Evolutionary conservation across 2,888 invertebrate species (phyloP), one percentile per base, ranked within the genome.

Genomic region (Timema cristinae): DNA sequence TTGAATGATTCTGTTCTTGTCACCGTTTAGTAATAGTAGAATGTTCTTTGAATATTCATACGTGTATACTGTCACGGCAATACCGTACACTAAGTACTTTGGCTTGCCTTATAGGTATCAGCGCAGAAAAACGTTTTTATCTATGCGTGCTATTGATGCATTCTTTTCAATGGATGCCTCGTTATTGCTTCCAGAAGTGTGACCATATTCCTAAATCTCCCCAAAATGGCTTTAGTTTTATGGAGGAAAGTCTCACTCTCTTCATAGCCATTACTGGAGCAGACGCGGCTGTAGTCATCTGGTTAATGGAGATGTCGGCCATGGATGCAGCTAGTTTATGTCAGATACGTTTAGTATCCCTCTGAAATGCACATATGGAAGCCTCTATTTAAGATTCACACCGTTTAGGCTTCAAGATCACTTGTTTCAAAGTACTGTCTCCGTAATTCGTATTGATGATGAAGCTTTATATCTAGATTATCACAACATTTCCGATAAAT

Each of bases 1-100:
- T n/a, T 68, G 68, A 7, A 68, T 68, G 6, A 68, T 68, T 13
- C 52, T 8, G 47, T 49, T 59, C 15, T 69, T 69, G 59, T 69
- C 69, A 9, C 69, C 56, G 13, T 69, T 49, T 5, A 15, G 13
- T 6, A 15, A 10, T 13, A 49, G 59, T 2, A 59, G 49, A 8
- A 69, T 56, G 48, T 59, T 68, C 49, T 47, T 70, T 7, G 70
- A 66, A 13, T 50, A 7, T 11, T 70, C 50, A 13, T 61, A 63
- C 6, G 70, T 63, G 9, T 50, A 32, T 0, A 50, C 70, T n/a
- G 15, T 50, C 1, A n/a, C 47, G 10, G 56, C 54, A 56, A 69
- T 69, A 10, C 69, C 54, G 8, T 69, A 54, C 10, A 70, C 66
- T 0, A 70, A 54, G 5, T 47, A 16, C n/a, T 70, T 70, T 7